A percentile compares a stretch with the other conserved stretches of the same genome.
phyloP scores from a whole-genome alignment of 2,113 vertebrate species.

The Caracal caracal region DNA sequence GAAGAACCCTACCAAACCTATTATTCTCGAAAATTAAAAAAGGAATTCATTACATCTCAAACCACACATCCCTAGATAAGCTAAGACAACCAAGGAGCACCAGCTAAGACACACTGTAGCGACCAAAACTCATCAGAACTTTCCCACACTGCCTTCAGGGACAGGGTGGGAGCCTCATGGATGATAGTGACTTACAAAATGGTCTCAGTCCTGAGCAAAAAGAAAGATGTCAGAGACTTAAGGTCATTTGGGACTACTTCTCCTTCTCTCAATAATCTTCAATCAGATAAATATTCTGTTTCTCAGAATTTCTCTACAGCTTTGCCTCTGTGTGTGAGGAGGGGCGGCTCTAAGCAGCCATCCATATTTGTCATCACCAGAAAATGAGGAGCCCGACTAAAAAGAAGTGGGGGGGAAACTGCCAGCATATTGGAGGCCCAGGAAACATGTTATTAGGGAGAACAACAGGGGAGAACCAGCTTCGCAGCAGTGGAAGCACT shows the following conservation, averaged over 20 bases:
- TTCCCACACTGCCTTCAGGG: neutral
- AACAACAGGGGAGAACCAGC: neutral
- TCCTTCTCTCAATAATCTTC: neutral
- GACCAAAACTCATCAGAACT: neutral
- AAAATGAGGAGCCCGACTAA: neutral
- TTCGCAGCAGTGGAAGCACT: neutral
- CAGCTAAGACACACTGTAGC: neutral
- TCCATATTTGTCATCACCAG: neutral
- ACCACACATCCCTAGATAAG: neutral
- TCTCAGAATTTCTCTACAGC: neutral
- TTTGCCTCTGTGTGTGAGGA: neutral
- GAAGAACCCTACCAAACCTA: neutral
- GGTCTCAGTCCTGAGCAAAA: neutral
- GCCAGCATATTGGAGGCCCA: neutral
- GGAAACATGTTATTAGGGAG: neutral
- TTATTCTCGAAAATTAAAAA: neutral
- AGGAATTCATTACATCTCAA: neutral
- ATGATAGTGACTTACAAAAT: neutral
- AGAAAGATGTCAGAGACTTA: neutral
- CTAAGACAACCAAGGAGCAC: neutral
- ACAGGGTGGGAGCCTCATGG: neutral
- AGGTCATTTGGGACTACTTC: neutral
- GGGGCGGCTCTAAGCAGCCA: neutral
- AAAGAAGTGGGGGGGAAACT: neutral
- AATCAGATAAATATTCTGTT: neutral